Evolutionary conservation across 1,140 invertebrate species (phyloP).

Genomic region (Cydia amplana): DNA sequence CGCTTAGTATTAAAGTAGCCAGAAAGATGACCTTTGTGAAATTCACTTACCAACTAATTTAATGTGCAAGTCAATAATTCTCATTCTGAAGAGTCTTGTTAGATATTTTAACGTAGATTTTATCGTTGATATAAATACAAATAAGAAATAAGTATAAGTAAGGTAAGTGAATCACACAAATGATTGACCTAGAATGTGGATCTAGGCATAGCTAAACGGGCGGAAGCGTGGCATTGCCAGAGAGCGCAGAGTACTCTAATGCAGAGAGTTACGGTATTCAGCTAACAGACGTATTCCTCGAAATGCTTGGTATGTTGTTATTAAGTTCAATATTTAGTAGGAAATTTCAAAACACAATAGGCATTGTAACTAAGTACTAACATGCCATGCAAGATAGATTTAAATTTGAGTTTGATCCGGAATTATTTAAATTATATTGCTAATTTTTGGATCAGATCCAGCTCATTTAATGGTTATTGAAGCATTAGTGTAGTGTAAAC

Average conservation of each 20-base stretch:
- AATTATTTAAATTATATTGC: too few species aligned
- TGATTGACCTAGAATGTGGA: conserved; percentile 21
- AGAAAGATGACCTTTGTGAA: too few species aligned
- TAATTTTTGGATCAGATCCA: not conserved
- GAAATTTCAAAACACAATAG: too few species aligned
- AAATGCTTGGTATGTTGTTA: not conserved
- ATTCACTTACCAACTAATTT: too few species aligned
- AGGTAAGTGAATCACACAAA: not conserved
- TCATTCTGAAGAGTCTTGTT: too few species aligned
- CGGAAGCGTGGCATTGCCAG: conserved; percentile 54
- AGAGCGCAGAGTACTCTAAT: conserved; percentile 44
- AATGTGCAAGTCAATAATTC: too few species aligned
- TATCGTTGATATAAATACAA: not conserved
- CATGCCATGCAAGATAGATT: too few species aligned
- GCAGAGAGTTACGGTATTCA: conserved; percentile 32
- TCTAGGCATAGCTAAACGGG: conserved; percentile 27
- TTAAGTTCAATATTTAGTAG: not conserved
- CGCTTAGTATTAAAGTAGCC: too few species aligned
- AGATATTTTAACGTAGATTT: not conserved
- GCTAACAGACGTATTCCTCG: not conserved
- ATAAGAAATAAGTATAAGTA: not conserved
- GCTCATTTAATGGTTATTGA: not conserved
- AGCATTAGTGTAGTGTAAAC: too few species aligned
- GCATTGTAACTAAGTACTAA: too few species aligned
- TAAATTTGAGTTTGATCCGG: too few species aligned